These are phyloP conservation scores for Vireo griseus DNA, from an alignment of 2,797 vertebrate species.

Conservation along the genomic window DNA sequence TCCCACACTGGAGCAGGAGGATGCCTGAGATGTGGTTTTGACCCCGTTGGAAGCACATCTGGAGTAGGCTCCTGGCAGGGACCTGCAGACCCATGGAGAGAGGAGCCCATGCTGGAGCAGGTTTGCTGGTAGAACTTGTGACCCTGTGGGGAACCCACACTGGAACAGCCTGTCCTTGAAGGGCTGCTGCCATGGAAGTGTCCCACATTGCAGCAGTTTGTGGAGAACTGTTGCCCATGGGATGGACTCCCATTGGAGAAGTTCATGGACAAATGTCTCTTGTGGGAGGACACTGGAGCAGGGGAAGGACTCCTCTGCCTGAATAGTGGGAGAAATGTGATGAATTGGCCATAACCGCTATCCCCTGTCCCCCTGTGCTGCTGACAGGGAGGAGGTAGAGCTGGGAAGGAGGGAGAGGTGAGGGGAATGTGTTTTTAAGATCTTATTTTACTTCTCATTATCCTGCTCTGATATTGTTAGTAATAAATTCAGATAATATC, in stretches of 20 bases:
- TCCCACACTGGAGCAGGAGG: background rate
- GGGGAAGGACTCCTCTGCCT: background rate
- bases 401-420: background rate
- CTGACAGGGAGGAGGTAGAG: background rate
- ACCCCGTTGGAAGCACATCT: accelerated
- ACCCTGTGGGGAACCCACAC: accelerated
- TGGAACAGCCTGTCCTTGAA: background rate
- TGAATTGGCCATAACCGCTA: background rate
- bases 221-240: accelerated
- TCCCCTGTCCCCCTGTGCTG: background rate
- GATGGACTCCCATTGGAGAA: background rate
- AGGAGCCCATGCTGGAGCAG: accelerated
- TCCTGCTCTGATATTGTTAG: background rate
- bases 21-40: background rate
- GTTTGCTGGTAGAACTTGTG: background rate
- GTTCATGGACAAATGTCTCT: background rate
- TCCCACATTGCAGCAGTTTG: background rate
- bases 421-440: background rate
- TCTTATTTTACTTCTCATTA: background rate
- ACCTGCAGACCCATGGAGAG: background rate
- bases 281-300: background rate
- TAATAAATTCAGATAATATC: background rate
- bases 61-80: background rate
- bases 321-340: background rate
- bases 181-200: background rate